A percentile compares a stretch with the other conserved stretches of the same genome.
phyloP scores from a whole-genome alignment of 2,113 vertebrate species.

The Nycticryphes semicollaris region DNA sequence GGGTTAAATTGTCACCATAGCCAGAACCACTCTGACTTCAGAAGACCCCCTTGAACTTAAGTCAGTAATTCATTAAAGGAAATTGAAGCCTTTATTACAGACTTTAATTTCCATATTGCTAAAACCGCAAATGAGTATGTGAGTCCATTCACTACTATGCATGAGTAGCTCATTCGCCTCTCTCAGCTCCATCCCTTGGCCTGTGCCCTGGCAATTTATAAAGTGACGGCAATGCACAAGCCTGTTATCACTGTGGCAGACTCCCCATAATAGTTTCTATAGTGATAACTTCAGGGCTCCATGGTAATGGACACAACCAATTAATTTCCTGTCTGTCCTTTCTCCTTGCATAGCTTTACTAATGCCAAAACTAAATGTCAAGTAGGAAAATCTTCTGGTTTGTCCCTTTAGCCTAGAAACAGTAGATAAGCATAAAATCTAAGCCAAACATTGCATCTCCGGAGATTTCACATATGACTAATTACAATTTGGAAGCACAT shows the following conservation, averaged over 20 bases:
- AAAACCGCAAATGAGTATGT: not conserved
- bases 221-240: not conserved
- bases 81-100: conserved; percentile 41
- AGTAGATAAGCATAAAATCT: conserved; percentile 15
- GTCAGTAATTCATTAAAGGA: conserved; percentile 33
- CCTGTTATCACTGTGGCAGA: not conserved
- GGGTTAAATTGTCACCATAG: not conserved
- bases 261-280: conserved; percentile 27
- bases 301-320: conserved; percentile 51
- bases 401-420: conserved; percentile 11
- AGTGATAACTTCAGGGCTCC: conserved; percentile 21
- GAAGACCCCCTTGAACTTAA: not conserved
- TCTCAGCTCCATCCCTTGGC: not conserved
- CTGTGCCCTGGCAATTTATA: conserved; percentile 18
- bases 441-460: not conserved
- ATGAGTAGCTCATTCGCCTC: not conserved
- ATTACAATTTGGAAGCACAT: conserved; percentile 3
- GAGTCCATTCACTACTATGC: not conserved
- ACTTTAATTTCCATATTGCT: conserved; percentile 14
- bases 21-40: not conserved
- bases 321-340: conserved; percentile 52
- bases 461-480: conserved; percentile 6
- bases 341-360: conserved; percentile 4
- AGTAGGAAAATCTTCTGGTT: conserved; percentile 26
- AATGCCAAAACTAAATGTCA: conserved; percentile 55